Evolutionary conservation across 2,113 vertebrate species (phyloP).

Genomic region (Clarias batrachus): DNA sequence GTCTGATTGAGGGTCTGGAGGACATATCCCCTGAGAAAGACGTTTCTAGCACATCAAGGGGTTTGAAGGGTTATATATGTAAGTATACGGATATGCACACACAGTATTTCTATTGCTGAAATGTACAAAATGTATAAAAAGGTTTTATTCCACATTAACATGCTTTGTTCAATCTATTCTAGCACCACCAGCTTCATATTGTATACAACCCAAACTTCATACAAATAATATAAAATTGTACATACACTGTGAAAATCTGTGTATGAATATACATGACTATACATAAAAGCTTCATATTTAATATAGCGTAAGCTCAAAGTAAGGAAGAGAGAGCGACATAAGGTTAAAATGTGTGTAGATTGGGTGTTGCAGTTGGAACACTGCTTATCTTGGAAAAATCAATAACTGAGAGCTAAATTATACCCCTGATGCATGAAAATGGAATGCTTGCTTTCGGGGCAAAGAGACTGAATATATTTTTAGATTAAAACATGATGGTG

Average conservation of each 20-base stretch:
- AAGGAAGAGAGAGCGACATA: neutral
- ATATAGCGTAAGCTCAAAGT: neutral
- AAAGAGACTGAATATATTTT: neutral
- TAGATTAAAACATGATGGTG: neutral
- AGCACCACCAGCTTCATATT: neutral
- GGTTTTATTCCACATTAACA: neutral
- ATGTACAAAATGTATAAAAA: neutral
- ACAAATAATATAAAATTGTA: neutral
- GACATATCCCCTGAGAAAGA: neutral
- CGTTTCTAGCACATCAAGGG: neutral
- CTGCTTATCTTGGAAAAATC: neutral
- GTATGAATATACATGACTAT: no score
- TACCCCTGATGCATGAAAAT: neutral
- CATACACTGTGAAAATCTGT: neutral
- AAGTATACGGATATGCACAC: conserved; percentile 15
- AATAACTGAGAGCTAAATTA: neutral
- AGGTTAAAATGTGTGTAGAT: neutral
- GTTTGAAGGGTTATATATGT: conserved; percentile 7
- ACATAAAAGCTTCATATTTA: neutral
- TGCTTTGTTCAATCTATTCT: neutral
- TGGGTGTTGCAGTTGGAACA: neutral
- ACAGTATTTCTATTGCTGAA: neutral
- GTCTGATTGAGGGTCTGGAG: neutral
- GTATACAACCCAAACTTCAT: neutral
- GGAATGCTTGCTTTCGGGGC: neutral